Percentiles rank a stretch among this genome's conserved stretches.
Evolutionary conservation across 2,888 invertebrate genomes (phyloP).

Genomic region (Cantharis flavilabris): DNA sequence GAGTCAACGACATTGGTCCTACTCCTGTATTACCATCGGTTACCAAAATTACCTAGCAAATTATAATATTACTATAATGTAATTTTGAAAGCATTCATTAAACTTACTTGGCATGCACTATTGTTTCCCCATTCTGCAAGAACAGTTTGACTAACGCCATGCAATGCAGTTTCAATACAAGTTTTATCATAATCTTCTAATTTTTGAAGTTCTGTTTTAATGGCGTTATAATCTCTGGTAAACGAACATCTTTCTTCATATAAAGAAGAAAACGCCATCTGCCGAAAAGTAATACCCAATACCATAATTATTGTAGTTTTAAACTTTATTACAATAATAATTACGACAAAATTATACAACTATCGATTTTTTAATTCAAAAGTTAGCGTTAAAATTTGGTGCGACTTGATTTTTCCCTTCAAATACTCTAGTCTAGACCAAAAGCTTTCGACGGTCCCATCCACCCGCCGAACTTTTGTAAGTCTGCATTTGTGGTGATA

Average conservation of each 20-base stretch:
- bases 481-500: no score
- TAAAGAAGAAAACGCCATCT: slow-evolving; percentile 55
- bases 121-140: slow-evolving; percentile 89
- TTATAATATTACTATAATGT: background rate
- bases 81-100: background rate
- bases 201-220: slow-evolving; percentile 74
- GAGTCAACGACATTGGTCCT: slow-evolving; percentile 66
- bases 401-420: no score
- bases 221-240: slow-evolving; percentile 83
- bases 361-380: no score
- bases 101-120: slow-evolving; percentile 75
- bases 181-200: slow-evolving; percentile 88
- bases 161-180: slow-evolving; percentile 77
- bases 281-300: slow-evolving; percentile 28
- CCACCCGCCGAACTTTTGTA: no score
- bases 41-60: slow-evolving; percentile 65
- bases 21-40: slow-evolving; percentile 78
- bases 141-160: slow-evolving; percentile 78
- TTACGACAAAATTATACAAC: no score
- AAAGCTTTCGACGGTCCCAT: no score
- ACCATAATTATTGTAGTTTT: background rate
- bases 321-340: no score
- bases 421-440: no score
- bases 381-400: no score
- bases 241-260: slow-evolving; percentile 76